Conservation (phyloP, 2,797 vertebrate genomes). For the Parauchenoglanis ngamensis region DNA sequence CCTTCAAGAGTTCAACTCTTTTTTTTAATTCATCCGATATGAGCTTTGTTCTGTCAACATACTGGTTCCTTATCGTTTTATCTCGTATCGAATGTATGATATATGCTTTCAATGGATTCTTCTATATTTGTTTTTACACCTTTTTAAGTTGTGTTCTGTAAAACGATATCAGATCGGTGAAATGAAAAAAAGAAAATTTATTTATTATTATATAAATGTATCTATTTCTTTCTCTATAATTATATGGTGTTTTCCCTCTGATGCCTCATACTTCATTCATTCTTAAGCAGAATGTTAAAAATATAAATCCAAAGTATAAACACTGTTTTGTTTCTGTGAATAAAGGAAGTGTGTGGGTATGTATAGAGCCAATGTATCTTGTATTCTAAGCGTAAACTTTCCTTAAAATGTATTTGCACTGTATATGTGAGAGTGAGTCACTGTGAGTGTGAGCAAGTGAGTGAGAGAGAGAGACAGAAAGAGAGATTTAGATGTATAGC, state of each 20-base stretch:
- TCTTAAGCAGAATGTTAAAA: background rate
- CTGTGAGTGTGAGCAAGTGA: conserved; percentile 1
- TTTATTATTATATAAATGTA: background rate
- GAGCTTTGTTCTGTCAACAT: too few relatives aligned
- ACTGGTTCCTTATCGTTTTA: too few relatives aligned
- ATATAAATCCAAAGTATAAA: background rate
- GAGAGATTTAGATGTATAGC: background rate
- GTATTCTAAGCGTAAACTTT: background rate
- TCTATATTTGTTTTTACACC: too few relatives aligned
- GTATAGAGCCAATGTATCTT: background rate
- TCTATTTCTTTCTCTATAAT: background rate
- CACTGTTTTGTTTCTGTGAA: background rate
- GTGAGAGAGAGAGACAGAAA: background rate
- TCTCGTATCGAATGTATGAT: too few relatives aligned
- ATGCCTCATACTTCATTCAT: background rate
- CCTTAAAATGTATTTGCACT: background rate
- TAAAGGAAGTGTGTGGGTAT: background rate
- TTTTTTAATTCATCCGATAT: too few relatives aligned
- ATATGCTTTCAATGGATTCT: too few relatives aligned
- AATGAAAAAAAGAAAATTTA: too few relatives aligned
- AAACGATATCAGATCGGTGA: too few relatives aligned
- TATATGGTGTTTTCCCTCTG: background rate
- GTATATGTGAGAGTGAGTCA: background rate
- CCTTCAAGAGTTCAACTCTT: too few relatives aligned
- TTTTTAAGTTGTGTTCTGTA: too few relatives aligned